Conservation (phyloP, 2,888 invertebrate genomes). For the Apotomis capreana region DNA sequence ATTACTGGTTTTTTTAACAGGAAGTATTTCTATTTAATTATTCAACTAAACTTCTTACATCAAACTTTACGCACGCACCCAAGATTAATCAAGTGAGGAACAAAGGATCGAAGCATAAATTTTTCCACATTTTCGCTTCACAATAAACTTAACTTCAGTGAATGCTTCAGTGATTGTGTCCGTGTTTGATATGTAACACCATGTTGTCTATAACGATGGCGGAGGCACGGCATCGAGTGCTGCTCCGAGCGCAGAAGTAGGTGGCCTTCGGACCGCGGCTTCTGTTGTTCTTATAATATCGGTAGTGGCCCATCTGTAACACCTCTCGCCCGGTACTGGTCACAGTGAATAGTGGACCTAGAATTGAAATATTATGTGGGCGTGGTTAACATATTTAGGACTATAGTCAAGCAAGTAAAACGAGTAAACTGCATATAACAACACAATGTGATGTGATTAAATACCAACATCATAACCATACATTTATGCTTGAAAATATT, state of each 20-base stretch:
- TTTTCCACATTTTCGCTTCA: too few species aligned
- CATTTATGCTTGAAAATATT: too few species aligned
- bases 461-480: too few species aligned
- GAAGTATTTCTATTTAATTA: too few species aligned
- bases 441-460: too few species aligned
- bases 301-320: conserved; percentile 46
- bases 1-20: too few species aligned
- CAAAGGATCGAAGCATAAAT: too few species aligned
- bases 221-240: conserved; percentile 50
- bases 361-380: conserved; percentile 25
- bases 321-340: conserved; percentile 49
- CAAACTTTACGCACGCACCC: too few species aligned
- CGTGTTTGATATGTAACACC: conserved; percentile 48
- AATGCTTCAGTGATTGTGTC: conserved; percentile 50
- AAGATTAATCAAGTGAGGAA: too few species aligned
- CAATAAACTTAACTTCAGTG: background rate
- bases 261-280: conserved; percentile 43
- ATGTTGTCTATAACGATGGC: conserved; percentile 48
- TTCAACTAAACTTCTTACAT: too few species aligned
- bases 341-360: conserved; percentile 43
- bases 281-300: conserved; percentile 48
- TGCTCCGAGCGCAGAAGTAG: conserved; percentile 36
- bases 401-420: too few species aligned
- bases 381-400: background rate
- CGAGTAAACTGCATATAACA: too few species aligned